phyloP scores from a whole-genome alignment of 2,797 vertebrate species.

The Vespertilio murinus region DNA sequence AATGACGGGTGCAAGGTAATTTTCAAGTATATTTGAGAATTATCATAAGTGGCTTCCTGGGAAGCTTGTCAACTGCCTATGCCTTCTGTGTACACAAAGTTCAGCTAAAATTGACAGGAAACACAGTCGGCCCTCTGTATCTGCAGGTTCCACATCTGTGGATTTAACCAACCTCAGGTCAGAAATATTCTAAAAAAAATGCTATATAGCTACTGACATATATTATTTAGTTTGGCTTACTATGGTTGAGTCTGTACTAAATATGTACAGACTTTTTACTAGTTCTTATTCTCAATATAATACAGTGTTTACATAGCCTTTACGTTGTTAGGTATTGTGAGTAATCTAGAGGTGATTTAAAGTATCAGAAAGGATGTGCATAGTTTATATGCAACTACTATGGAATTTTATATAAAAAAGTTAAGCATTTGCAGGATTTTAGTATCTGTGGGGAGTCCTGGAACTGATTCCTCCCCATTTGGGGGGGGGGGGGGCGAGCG shows the following conservation, averaged over 20 bases:
- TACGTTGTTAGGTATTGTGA: too few relatives aligned
- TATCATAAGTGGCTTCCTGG: neutral
- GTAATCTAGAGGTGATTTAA: neutral
- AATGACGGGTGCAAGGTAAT: neutral
- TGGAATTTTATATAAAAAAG: neutral
- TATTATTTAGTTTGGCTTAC: neutral
- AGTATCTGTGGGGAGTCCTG: neutral
- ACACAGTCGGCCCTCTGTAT: neutral
- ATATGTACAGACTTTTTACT: neutral
- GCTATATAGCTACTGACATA: too few relatives aligned
- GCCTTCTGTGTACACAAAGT: neutral
- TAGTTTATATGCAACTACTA: neutral
- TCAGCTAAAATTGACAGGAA: neutral
- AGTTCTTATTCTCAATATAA: neutral
- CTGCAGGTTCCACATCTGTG: neutral
- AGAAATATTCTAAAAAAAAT: neutral
- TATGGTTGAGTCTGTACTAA: neutral
- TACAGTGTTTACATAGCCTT: neutral
- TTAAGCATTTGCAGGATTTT: neutral
- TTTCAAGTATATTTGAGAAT: neutral
- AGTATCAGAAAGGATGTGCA: neutral
- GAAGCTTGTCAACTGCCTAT: neutral
- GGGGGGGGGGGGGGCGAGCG: too few relatives aligned
- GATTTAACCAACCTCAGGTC: neutral
- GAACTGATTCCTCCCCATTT: neutral